Base-by-base conservation (phyloP, 1,140 invertebrate species). In the Drosophila murphyi region DNA sequence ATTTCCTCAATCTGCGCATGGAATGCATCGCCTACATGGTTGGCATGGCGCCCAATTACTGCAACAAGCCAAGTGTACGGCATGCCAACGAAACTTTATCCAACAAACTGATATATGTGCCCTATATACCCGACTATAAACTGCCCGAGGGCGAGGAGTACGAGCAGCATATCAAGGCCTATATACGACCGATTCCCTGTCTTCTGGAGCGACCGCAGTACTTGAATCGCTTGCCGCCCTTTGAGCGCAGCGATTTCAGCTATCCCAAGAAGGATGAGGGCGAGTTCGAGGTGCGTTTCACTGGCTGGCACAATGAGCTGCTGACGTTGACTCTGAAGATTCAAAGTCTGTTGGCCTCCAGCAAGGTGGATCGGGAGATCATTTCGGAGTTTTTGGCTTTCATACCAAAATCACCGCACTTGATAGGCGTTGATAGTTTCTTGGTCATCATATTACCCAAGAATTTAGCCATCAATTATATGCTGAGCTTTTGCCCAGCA, bases 351-450 rank as follows among this genome's bases (percentile, higher is more conserved):
- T 47, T 92, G 55, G 76, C 87, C 1, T 89, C 81, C 1, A 76
- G 64, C 7, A 92, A 91, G 63, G 82, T 90, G 29, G 87, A 89
- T 72, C 79, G 87, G 3, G 90, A 91, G 35, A 82, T 92, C 4
- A 81, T 92, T 10, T 85, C 91, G 0, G 91, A 92, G 63, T 92
- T 92, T 41, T 71, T 92, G 50, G 89, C 90, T 7, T 92, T 92
- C 32, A 91, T 92, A 71, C 91, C 92, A 32, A 91, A 91, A 52
- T 67, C 91, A 3, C 91, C 87, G 4, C 48, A 92, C 57, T 51
- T 92, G 3, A 87, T 91, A 55, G 91, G 91, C 3, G 91, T 92
- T 12, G 91, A 92, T 61, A 92, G 91, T 37, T 91, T 92, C 51
- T 54, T 92, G 43, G 82, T 92, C 0, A 92, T 92, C 4, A 77